A percentile compares a stretch with the other conserved stretches of the same genome.
Evolutionary conservation across 2,888 invertebrate species (phyloP).

Genomic region (Ceramica pisi): DNA sequence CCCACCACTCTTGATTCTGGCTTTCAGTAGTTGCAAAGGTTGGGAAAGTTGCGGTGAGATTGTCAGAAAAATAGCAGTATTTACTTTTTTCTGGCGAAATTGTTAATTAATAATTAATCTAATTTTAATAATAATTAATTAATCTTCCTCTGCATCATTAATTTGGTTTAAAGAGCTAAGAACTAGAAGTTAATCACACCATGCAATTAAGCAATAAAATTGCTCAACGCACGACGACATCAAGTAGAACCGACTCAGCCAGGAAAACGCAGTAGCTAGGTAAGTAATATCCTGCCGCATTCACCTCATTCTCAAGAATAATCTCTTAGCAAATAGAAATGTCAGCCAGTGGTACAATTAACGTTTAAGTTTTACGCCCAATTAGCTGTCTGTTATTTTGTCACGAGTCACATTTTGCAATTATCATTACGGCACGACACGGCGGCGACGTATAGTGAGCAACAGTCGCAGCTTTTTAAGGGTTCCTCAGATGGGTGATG

Average conservation of each 20-base stretch:
- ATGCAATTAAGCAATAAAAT: conserved; percentile 19
- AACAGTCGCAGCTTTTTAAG: conserved; percentile 12
- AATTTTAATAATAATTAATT: conserved; percentile 8
- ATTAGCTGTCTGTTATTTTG: conserved; percentile 57
- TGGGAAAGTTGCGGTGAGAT: no score
- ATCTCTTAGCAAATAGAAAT: conserved; percentile 46
- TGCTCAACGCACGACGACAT: conserved; percentile 20
- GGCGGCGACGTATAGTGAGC: conserved; percentile 22
- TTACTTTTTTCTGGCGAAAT: no score
- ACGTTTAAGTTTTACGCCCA: conserved; percentile 51
- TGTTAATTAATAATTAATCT: no score
- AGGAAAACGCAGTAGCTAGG: conserved; percentile 33
- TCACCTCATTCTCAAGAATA: conserved; percentile 36
- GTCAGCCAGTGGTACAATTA: conserved; percentile 45
- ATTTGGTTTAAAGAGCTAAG: background rate
- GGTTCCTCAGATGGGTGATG: conserved; percentile 9
- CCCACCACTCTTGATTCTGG: no score
- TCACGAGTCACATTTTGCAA: conserved; percentile 59
- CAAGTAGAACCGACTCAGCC: background rate
- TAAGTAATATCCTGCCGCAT: conserved; percentile 48
- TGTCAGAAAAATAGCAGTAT: no score
- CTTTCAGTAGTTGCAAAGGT: background rate
- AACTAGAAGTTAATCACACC: conserved; percentile 4
- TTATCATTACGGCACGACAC: conserved; percentile 51
- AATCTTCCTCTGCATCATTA: background rate